Base-by-base conservation (phyloP, 2,797 vertebrate species). In the Remorina albescens region DNA sequence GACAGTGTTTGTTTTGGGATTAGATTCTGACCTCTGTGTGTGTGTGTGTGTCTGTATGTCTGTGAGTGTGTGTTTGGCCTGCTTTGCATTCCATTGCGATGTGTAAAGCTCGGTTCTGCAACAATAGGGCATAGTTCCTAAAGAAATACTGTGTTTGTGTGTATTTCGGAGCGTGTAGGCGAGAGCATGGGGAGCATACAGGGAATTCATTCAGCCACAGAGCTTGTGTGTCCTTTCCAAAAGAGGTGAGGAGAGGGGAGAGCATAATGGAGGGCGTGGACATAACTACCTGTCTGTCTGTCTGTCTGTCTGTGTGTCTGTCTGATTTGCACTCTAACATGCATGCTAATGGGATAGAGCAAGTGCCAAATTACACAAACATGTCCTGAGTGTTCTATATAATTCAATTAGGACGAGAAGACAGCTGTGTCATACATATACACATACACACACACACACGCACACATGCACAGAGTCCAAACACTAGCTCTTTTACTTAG, bases 71-170 rank as follows among this genome's bases (percentile, higher is more conserved):
- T 41, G 58, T 47, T 16, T 0, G 2, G 16, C 49, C 63, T 80
- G 87, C 71, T 77, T 73, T 74, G 74, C 89, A 90, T 92, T 93
- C 92, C 89, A 79, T 67, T 81, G 88, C 50, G 30, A 90, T 91
- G 88, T 68, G 88, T 88, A 82, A 79, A 85, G 76, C 83, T 59
- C 66, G 25, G 28, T 46, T 76, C 56, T 71, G 71, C 79, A 92
- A 94, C 92, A 94, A 92, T 89, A 83, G 89, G 41, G 71, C 80
- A 82, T 80, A 85, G 92, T 91, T 90, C 83, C 78, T 71, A 74
- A 77, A 83, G 65, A 85, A 81, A 80, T 65, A 66, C 37, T 77
- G 18, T 67, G 67, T 80, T 61, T 81, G 64, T 71, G 59, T 70
- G 36, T 65, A 51, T 73, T 32, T 28, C 37, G 2, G 41, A 34